Percentiles rank a stretch among this genome's conserved stretches.
These are phyloP conservation scores for Meganola albula DNA, from an alignment of 2,888 invertebrate genomes.

Conservation along the genomic window DNA sequence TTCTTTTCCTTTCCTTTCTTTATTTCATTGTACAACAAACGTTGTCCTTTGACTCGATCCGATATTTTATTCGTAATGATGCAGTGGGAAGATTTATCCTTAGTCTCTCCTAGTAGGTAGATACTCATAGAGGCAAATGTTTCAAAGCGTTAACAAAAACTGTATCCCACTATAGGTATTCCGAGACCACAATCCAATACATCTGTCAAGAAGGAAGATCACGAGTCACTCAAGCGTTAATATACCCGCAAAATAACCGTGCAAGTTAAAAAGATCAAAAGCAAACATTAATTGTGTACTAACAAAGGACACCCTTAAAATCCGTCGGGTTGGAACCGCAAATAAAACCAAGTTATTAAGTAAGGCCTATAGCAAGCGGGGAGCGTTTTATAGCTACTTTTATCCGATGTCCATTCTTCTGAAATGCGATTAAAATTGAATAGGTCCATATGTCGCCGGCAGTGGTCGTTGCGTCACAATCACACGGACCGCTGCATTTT, in stretches of 20 bases:
- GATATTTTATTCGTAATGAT: too few relatives aligned
- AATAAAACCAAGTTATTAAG: slow-evolving; percentile 71
- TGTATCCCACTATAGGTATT: slow-evolving; percentile 25
- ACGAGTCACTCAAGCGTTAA: slow-evolving; percentile 43
- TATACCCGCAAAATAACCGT: slow-evolving; percentile 43
- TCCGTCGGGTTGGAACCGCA: slow-evolving; percentile 61
- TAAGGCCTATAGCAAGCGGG: slow-evolving; percentile 50
- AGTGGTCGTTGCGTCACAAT: slow-evolving; percentile 72
- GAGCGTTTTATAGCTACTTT: slow-evolving; percentile 52
- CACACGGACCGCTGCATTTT: slow-evolving; percentile 74
- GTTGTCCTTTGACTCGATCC: too few relatives aligned
- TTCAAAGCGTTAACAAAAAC: slow-evolving; percentile 13
- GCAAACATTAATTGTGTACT: slow-evolving; percentile 64
- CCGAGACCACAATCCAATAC: slow-evolving; percentile 29
- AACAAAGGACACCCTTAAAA: slow-evolving; percentile 64
- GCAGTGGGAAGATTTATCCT: too few relatives aligned
- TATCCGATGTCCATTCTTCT: slow-evolving; percentile 75
- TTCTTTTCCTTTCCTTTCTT: too few relatives aligned
- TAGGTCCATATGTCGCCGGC: slow-evolving; percentile 73
- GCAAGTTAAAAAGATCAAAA: slow-evolving; percentile 67
- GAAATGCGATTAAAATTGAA: slow-evolving; percentile 78
- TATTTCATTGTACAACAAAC: too few relatives aligned
- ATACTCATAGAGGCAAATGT: slow-evolving; percentile 7
- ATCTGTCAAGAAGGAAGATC: slow-evolving; percentile 34
- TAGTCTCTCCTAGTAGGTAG: too few relatives aligned